Base-by-base conservation (phyloP, 2,888 invertebrate genomes). In the Lasioglossum pauxillum region DNA sequence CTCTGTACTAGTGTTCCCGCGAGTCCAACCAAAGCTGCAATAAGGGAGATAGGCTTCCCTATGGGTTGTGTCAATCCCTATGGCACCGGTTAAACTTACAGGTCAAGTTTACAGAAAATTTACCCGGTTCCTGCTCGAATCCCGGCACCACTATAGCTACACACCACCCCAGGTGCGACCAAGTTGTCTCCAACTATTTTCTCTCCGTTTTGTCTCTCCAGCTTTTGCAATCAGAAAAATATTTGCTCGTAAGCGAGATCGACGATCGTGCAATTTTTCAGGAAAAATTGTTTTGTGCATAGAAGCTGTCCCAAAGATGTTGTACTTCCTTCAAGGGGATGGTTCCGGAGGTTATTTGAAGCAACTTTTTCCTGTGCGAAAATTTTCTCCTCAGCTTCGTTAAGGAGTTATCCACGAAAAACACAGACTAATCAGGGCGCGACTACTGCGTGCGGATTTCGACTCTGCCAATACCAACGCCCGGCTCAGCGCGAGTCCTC, bases 1-100 rank as follows among this genome's bases (percentile, higher is more conserved):
- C 71, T 71, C 71, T 38, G 12, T n/a, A 71, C 38, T 71, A 71
- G 23, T 71, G n/a, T 71, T 71, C 71, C 41, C 71, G 14, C 71
- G 71, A 71, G 71, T 71, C n/a, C 71, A n/a, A 71, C 71, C 71
- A 14, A 71, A 71, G 71, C 71, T 71, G 71, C 71, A 71, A 71
- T 71, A 71, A 71, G 38, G 41, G 71, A 71, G 71, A 71, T 71
- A 71, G 71, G 41, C 41, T 71, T 71, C 71, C 38, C 71, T 71
- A 71, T 71, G 71, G 38, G 41, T 71, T n/a, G n/a, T 71, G 41
- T 71, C 71, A 71, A 71, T 71, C 71, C 71, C 71, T 71, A 41
- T 41, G 71, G 71, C 69, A 35, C 69, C 38, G 38, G 38, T 69
- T 71, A 41, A 71, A 71, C 38, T 41, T 71, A 41, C 71, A 71